Percentiles rank a stretch among this genome's conserved stretches.
Evolutionary conservation across 1,140 invertebrate genomes (phyloP).

Genomic region (Adoxophyes honmai): DNA sequence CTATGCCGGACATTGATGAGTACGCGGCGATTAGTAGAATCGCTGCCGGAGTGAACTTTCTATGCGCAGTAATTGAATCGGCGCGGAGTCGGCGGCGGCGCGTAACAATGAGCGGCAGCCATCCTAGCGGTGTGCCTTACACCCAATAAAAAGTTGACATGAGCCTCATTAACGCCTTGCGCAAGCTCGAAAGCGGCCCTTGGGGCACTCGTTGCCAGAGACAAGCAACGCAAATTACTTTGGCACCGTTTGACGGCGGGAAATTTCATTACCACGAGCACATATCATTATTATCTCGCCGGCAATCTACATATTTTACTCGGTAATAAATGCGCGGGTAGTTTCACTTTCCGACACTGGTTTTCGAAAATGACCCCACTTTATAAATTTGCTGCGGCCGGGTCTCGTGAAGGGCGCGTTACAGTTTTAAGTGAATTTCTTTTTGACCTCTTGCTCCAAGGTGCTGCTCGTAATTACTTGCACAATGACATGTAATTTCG

Average conservation of each 20-base stretch:
- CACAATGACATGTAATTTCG: slow-evolving; percentile 64
- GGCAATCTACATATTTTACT: slow-evolving; percentile 76
- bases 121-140: slow-evolving; percentile 41
- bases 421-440: slow-evolving; percentile 76
- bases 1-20: not conserved
- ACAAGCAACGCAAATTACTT: slow-evolving; percentile 75
- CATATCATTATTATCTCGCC: slow-evolving; percentile 75
- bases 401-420: slow-evolving; percentile 66
- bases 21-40: not conserved
- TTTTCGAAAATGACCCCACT: slow-evolving; percentile 74
- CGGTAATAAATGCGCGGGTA: slow-evolving; percentile 69
- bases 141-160: slow-evolving; percentile 49
- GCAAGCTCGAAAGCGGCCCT: slow-evolving; percentile 72
- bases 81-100: not conserved
- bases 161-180: slow-evolving; percentile 65
- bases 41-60: slow-evolving; percentile 1
- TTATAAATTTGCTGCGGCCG: slow-evolving; percentile 54
- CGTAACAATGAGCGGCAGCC: slow-evolving; percentile 20
- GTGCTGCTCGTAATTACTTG: slow-evolving; percentile 64
- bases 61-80: slow-evolving; percentile 5
- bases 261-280: slow-evolving; percentile 76
- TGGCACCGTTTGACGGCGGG: slow-evolving; percentile 75
- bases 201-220: slow-evolving; percentile 62
- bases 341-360: slow-evolving; percentile 74
- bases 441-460: slow-evolving; percentile 74